Conservation (phyloP, 1,140 invertebrate species). For the Drosophila pandora region DNA sequence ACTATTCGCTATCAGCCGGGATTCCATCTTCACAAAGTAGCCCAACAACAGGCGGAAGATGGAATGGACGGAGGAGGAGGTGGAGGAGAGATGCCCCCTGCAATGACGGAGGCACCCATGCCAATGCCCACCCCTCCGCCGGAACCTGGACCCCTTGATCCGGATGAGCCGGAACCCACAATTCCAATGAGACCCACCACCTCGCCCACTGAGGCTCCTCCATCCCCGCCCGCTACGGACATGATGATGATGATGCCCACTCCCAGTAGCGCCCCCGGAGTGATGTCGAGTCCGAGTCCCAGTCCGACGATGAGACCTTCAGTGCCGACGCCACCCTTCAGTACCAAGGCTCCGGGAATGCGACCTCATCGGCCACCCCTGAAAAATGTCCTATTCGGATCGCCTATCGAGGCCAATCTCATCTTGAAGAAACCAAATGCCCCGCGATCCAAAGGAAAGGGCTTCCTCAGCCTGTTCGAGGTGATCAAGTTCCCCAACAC, state of each 20-base stretch:
- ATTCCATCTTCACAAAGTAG: conserved; percentile 53
- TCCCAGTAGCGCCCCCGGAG: conserved; percentile 6
- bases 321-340: conserved; percentile 35
- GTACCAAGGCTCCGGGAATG: conserved; percentile 61
- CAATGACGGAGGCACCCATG: conserved; percentile 17
- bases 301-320: conserved; percentile 42
- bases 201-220: conserved; percentile 19
- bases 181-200: conserved; percentile 53
- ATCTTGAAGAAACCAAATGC: conserved; percentile 65
- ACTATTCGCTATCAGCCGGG: conserved; percentile 68
- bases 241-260: conserved; percentile 55
- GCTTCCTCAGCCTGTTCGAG: conserved; percentile 89
- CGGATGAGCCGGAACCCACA: conserved; percentile 67
- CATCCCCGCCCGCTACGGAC: conserved; percentile 36
- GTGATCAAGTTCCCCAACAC: conserved; percentile 89
- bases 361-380: conserved; percentile 46
- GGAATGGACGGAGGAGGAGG: background rate
- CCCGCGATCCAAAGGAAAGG: conserved; percentile 77
- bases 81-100: background rate
- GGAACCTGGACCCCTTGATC: conserved; percentile 36
- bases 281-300: conserved; percentile 40
- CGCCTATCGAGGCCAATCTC: conserved; percentile 67
- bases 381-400: conserved; percentile 69
- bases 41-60: conserved; percentile 35
- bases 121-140: conserved; percentile 49